Evolutionary conservation across 92 coral and sea anemone species (phyloP).

Genomic region (Porites divaricata): DNA sequence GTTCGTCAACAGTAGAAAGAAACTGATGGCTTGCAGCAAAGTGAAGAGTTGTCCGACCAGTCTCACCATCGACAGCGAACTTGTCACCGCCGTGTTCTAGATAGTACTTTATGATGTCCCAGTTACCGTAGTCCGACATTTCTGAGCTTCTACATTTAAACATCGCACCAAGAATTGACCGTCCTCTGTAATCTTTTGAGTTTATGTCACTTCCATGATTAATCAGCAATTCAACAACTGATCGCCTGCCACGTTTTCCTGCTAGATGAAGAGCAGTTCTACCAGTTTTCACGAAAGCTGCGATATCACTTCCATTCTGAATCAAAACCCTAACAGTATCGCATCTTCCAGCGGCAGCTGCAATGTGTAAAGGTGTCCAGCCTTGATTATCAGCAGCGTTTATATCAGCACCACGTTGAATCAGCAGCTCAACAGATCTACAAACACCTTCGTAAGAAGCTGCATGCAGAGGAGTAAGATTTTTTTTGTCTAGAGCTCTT

Average conservation of each 20-base stretch:
- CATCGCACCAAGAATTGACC: slow-evolving; percentile 2
- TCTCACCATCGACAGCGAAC: neutral
- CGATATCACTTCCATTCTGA: slow-evolving; percentile 9
- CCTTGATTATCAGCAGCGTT: slow-evolving; percentile 5
- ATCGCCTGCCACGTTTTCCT: neutral
- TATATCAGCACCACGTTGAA: slow-evolving; percentile 30
- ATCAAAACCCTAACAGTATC: neutral
- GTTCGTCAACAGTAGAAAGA: neutral
- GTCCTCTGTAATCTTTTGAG: neutral
- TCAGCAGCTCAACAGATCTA: slow-evolving; percentile 16
- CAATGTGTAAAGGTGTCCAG: slow-evolving; percentile 24
- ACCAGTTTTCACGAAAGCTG: neutral
- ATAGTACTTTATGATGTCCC: neutral
- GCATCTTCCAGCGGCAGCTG: slow-evolving; percentile 1
- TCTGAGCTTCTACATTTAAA: neutral
- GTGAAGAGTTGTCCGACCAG: slow-evolving; percentile 31
- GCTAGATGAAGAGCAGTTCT: slow-evolving; percentile 21
- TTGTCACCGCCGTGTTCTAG: slow-evolving; percentile 18
- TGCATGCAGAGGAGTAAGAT: slow-evolving; percentile 25
- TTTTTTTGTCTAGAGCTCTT: slow-evolving; percentile 10
- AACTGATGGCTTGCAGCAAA: neutral
- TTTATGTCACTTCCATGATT: slow-evolving; percentile 17
- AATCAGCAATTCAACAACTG: slow-evolving; percentile 3
- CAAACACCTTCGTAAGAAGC: slow-evolving; percentile 8
- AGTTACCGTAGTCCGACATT: neutral